These are phyloP conservation scores for Drosophila setifemur DNA, from an alignment of 1,140 invertebrate genomes.

Conservation along the genomic window DNA sequence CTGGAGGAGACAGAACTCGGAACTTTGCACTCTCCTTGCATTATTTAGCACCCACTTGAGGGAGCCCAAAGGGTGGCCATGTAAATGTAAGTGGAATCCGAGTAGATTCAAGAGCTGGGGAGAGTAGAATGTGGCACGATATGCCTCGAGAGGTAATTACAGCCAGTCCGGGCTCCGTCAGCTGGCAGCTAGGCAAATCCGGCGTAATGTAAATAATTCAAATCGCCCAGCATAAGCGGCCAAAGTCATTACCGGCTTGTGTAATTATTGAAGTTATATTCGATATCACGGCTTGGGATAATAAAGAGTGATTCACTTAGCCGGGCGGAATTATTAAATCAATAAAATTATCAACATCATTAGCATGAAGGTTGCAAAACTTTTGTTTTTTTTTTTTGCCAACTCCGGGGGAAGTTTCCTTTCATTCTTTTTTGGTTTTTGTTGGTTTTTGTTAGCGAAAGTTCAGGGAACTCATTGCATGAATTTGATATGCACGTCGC, in stretches of 20 bases:
- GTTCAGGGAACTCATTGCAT: constrained; percentile 30
- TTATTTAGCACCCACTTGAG: constrained; percentile 29
- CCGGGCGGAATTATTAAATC: constrained; percentile 53
- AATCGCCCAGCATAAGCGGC: constrained; percentile 23
- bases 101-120: not conserved
- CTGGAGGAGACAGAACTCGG: not conserved
- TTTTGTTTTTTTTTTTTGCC: no score
- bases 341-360: constrained; percentile 62
- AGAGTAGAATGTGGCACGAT: constrained; percentile 5
- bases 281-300: not conserved
- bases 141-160: constrained; percentile 18
- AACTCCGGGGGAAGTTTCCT: not conserved
- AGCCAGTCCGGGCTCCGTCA: constrained; percentile 13
- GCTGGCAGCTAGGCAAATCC: constrained; percentile 20
- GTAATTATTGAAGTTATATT: constrained; percentile 45
- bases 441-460: not conserved
- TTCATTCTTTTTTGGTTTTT: not conserved
- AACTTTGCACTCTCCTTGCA: constrained; percentile 22
- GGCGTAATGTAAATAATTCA: constrained; percentile 41
- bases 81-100: constrained; percentile 8
- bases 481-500: constrained; percentile 5
- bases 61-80: not conserved
- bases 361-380: constrained; percentile 24
- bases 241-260: constrained; percentile 7
- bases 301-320: constrained; percentile 26